These are phyloP conservation scores for Lanistes nyassanus DNA, from an alignment of 1,140 invertebrate genomes.

Conservation along the genomic window DNA sequence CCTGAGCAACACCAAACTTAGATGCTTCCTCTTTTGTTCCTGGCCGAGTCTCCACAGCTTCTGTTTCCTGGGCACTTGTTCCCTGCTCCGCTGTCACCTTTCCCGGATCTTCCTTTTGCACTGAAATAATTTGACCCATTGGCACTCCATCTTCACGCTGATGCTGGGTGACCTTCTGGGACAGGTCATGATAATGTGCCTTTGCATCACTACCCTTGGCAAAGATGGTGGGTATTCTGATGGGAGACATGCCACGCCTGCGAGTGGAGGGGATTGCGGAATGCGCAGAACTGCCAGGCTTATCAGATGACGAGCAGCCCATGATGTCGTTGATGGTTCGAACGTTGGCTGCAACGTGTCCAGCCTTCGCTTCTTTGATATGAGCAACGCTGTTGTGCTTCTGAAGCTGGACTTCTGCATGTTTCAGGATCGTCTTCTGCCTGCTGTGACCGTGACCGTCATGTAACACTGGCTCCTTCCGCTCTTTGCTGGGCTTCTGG, in stretches of 20 bases:
- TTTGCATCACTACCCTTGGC: constrained; percentile 37
- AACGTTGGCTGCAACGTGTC: constrained; percentile 46
- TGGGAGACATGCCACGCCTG: constrained; percentile 45
- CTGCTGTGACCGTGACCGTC: too few relatives aligned
- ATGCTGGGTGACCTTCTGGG: background rate
- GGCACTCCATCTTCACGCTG: too few relatives aligned
- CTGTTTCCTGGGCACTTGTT: background rate
- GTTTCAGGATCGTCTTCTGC: constrained; percentile 51
- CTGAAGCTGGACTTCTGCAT: constrained; percentile 44
- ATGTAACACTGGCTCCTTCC: too few relatives aligned
- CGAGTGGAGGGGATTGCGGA: constrained; percentile 46
- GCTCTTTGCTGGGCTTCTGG: too few relatives aligned
- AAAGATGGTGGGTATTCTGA: constrained; percentile 59
- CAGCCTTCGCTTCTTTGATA: constrained; percentile 47
- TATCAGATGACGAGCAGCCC: constrained; percentile 30
- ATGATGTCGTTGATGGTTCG: constrained; percentile 40
- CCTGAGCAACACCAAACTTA: too few relatives aligned
- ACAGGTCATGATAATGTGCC: constrained; percentile 30
- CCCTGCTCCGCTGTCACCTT: background rate
- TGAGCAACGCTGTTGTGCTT: constrained; percentile 55
- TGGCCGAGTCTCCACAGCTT: background rate
- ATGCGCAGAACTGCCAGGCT: constrained; percentile 43
- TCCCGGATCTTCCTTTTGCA: background rate
- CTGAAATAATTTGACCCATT: background rate
- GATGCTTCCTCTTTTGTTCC: too few relatives aligned